Evolutionary conservation across 2,797 vertebrate genomes (phyloP).

Genomic region (Toxotes lorentzi): DNA sequence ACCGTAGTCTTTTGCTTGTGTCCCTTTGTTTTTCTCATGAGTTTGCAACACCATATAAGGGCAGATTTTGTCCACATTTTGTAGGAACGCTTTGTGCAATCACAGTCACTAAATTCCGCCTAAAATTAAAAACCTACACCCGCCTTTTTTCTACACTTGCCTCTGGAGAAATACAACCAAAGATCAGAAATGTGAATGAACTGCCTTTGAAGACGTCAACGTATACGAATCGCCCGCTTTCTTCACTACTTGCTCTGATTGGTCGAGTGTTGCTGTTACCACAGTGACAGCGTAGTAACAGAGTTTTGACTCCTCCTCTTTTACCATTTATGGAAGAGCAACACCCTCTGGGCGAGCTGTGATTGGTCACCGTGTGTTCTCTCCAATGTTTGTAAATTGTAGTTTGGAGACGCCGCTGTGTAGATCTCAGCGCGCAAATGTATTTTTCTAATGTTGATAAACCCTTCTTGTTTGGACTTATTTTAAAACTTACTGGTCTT

Average conservation of each 20-base stretch:
- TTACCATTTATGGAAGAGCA: conserved; percentile 73
- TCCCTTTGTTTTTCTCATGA: not conserved
- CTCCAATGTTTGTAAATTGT: conserved; percentile 84
- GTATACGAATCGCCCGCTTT: conserved; percentile 87
- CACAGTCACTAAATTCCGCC: conserved; percentile 65
- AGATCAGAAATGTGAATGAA: conserved; percentile 82
- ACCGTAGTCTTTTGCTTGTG: not conserved
- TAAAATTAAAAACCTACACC: conserved; percentile 65
- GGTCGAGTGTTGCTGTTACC: conserved; percentile 77
- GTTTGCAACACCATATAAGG: conserved; percentile 13
- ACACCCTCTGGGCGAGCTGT: conserved; percentile 60
- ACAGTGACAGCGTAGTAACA: conserved; percentile 83
- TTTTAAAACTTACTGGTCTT: conserved; percentile 70
- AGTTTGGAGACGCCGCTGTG: conserved; percentile 60
- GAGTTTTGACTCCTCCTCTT: conserved; percentile 72
- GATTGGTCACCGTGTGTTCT: conserved; percentile 78
- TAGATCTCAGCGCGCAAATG: conserved; percentile 87
- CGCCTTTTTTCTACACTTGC: conserved; percentile 77
- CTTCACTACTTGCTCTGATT: conserved; percentile 76
- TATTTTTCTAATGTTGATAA: conserved; percentile 71
- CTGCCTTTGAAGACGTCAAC: conserved; percentile 73
- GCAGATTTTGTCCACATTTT: not conserved
- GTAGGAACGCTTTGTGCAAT: conserved; percentile 42
- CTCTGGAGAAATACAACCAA: conserved; percentile 46
- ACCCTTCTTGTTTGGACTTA: conserved; percentile 63